Conservation (phyloP, 1,140 invertebrate genomes). For the Megathymus violae region DNA sequence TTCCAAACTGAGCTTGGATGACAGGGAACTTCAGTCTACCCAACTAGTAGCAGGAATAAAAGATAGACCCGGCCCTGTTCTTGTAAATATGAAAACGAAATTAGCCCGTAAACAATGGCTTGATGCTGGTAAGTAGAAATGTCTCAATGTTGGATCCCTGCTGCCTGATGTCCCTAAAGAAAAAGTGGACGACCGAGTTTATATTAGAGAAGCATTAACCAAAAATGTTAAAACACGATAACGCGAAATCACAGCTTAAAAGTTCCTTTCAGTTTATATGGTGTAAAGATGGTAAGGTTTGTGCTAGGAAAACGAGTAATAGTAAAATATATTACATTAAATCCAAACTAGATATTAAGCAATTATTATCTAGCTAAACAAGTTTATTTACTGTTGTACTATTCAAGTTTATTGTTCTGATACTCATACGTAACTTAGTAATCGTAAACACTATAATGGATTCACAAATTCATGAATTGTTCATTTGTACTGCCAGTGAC, state of each 20-base stretch:
- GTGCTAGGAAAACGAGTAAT: slow-evolving; percentile 31
- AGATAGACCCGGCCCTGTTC: slow-evolving; percentile 36
- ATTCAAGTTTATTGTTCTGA: no score
- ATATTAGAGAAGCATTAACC: slow-evolving; percentile 50
- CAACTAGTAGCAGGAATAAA: no score
- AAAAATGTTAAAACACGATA: slow-evolving; percentile 45
- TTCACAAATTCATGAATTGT: no score
- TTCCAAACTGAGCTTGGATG: no score
- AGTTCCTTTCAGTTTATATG: slow-evolving; percentile 46
- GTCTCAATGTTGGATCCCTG: no score
- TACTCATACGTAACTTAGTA: no score
- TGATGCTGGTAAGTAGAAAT: no score
- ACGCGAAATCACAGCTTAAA: no score
- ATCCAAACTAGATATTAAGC: slow-evolving; percentile 36
- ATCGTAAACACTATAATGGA: no score
- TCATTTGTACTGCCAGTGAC: slow-evolving; percentile 26
- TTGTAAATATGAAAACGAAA: slow-evolving; percentile 41
- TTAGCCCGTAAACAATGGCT: no score
- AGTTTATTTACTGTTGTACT: no score
- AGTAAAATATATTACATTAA: slow-evolving; percentile 44
- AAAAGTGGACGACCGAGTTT: slow-evolving; percentile 40
- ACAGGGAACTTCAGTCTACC: no score
- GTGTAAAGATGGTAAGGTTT: slow-evolving; percentile 49
- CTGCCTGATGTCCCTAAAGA: slow-evolving; percentile 36
- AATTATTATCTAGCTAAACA: background rate